Conservation (phyloP, 2,888 invertebrate genomes). For the Drosophila kanekoi region DNA sequence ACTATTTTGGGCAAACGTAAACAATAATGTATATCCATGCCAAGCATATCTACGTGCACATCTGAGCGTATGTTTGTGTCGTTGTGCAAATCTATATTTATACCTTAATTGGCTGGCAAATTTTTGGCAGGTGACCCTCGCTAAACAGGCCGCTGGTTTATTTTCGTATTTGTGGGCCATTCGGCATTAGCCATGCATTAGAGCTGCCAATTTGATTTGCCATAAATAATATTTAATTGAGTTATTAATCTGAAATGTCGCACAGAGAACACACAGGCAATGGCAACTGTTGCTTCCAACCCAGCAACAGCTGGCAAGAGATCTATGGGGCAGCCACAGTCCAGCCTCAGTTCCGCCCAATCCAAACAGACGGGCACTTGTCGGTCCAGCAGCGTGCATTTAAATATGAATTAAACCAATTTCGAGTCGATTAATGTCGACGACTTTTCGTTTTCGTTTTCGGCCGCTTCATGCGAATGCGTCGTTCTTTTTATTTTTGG, state of each 20-base stretch:
- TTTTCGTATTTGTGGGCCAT: constrained; percentile 33
- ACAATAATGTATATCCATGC: constrained; percentile 33
- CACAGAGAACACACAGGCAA: constrained; percentile 15
- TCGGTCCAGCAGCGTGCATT: constrained; percentile 59
- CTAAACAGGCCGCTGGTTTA: neutral
- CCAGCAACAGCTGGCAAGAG: constrained; percentile 10
- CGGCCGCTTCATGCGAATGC: constrained; percentile 35
- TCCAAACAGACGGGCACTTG: constrained; percentile 54
- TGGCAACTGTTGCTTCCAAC: constrained; percentile 65
- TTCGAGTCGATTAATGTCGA: constrained; percentile 81
- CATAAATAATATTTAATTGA: constrained; percentile 72
- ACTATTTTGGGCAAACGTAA: constrained; percentile 38
- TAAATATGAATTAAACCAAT: constrained; percentile 83
- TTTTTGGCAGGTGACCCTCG: constrained; percentile 12
- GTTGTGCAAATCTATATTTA: no score
- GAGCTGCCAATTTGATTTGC: constrained; percentile 53
- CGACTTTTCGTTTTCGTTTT: constrained; percentile 56
- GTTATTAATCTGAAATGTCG: constrained; percentile 48
- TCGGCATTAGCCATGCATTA: constrained; percentile 34
- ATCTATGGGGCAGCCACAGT: constrained; percentile 10
- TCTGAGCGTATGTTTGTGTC: neutral
- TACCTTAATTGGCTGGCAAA: no score
- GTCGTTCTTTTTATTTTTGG: constrained; percentile 41
- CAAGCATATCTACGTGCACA: neutral
- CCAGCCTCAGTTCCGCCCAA: constrained; percentile 7